These are phyloP conservation scores for Threskiornis aethiopicus DNA, from an alignment of 2,797 vertebrate genomes.

Conservation along the genomic window DNA sequence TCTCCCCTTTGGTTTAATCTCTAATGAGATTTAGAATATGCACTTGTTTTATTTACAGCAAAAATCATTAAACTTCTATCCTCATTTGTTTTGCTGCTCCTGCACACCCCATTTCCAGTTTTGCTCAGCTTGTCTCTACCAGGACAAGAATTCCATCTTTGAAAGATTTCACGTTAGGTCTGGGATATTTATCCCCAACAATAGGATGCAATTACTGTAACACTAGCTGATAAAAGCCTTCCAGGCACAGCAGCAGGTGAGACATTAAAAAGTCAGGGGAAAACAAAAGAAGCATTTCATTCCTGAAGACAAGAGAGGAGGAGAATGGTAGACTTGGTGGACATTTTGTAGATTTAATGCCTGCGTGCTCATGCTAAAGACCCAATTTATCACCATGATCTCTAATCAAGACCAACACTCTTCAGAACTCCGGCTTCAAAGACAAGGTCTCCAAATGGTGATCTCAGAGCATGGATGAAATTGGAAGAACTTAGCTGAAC, in stretches of 20 bases:
- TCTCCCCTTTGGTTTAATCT: not conserved
- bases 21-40: not conserved
- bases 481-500: not conserved
- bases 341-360: not conserved
- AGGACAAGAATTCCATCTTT: not conserved
- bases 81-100: not conserved
- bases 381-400: not conserved
- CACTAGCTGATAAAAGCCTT: not conserved
- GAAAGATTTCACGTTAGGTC: not conserved
- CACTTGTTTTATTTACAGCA: not conserved
- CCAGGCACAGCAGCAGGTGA: not conserved
- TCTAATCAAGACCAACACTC: not conserved
- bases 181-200: not conserved
- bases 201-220: not conserved
- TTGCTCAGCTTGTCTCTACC: not conserved
- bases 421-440: fast-evolving
- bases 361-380: not conserved
- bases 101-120: not conserved
- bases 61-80: not conserved
- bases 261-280: not conserved
- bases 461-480: not conserved
- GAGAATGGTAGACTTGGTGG: not conserved
- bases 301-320: not conserved
- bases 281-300: not conserved
- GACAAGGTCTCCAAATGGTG: not conserved